Conservation (phyloP, 1,140 invertebrate species). For the Drosophila kepulauana region DNA sequence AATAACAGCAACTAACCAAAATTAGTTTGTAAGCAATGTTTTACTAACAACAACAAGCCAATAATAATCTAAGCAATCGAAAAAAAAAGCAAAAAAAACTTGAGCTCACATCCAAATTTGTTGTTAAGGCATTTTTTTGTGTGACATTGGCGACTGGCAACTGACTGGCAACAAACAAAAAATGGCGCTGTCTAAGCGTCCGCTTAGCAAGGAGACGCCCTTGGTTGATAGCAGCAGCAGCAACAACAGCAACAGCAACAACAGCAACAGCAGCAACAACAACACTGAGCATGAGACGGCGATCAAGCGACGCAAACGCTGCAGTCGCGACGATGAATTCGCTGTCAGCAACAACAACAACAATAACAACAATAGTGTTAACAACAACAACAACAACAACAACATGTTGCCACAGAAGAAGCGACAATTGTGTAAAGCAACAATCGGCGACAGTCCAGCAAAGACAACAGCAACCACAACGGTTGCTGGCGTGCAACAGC, state of each 20-base stretch:
- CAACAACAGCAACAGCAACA: conserved; percentile 20
- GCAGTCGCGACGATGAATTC: conserved; percentile 79
- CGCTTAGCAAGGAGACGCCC: conserved; percentile 80
- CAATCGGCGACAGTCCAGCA: conserved; percentile 29
- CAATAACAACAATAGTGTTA: conserved; percentile 52
- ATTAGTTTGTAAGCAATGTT: conserved; percentile 33
- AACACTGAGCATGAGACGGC: conserved; percentile 72
- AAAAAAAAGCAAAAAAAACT: conserved; percentile 29
- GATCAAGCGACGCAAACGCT: conserved; percentile 80
- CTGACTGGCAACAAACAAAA: conserved; percentile 27
- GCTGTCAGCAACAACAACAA: conserved; percentile 55
- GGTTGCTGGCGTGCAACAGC: conserved; percentile 51
- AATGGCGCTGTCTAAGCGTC: conserved; percentile 83
- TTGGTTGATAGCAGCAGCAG: conserved; percentile 69
- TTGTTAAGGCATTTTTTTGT: conserved; percentile 45
- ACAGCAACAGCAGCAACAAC: conserved; percentile 37
- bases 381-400: conserved; percentile 61
- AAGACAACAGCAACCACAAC: conserved; percentile 15
- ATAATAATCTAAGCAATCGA: conserved; percentile 4
- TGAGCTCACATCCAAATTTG: conserved; percentile 45
- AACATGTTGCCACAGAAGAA: conserved; percentile 87
- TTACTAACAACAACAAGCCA: conserved; percentile 39
- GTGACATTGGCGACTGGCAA: conserved; percentile 20
- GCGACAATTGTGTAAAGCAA: conserved; percentile 83
- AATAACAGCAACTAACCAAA: conserved; percentile 4